Evolutionary conservation across 2,797 vertebrate genomes (phyloP), one percentile per base, ranked within the genome.

Genomic region (Chelmon rostratus): DNA sequence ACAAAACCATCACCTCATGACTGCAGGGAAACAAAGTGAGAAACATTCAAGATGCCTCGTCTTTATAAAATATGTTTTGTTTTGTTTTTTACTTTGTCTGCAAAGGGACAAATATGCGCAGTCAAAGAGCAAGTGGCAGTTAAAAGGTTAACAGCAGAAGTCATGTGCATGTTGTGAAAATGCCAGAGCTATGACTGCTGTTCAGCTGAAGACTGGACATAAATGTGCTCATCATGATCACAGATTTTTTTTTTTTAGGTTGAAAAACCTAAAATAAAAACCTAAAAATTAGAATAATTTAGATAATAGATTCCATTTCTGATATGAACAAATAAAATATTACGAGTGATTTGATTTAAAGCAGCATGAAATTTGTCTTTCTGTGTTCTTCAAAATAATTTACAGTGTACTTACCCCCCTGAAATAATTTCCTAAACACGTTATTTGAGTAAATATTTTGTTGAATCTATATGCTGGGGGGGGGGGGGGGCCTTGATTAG

Each of bases 1-100:
- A 94, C 88, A 90, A 95, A 96, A 95, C 90, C 46, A 38, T 71
- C 63, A 81, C 76, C 82, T 64, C 53, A 64, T 65, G 72, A 53
- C 78, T 59, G 18, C 7, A 64, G 68, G 12, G 35, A 12, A 37
- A 46, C 50, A 44, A 78, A 73, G 33, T 50, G 37, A 74, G 40
- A 79, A 68, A 49, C 23, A 71, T 35, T 65, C 12, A 70, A 58
- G 31, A 68, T 16, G 3, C 35, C 4, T 37, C 31, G 44, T 58
- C 35, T 59, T 58, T 19, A 8, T 1, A n/a, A 53, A 62, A 28
- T 59, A 3, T 31, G 16, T 19, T 28, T 5, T 6, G 12, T 31
- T 40, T 59, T 35, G 63, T 2, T 18, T 71, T 38, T 16, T 47
- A 46, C 28, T 67, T 78, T n/a, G 8, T 11, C 15, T 72, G 19